Base-by-base conservation (phyloP, 2,113 vertebrate species). In the Eulemur rufifrons region DNA sequence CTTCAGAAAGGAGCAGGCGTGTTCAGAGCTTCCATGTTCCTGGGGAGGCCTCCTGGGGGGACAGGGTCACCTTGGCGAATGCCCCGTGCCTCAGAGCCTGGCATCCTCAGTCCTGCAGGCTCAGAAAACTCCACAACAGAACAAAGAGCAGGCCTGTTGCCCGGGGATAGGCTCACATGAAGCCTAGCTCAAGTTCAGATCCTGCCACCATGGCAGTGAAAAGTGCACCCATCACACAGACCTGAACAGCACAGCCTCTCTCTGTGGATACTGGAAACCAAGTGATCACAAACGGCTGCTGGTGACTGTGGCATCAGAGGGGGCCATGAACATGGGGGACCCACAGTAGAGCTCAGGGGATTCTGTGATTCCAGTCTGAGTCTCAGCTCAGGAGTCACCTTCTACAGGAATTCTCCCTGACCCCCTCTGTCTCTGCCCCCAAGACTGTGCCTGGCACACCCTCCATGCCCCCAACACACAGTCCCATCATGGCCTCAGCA, bases 51-150 rank as follows among this genome's bases (percentile, higher is more conserved):
- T 63, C 92, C 47, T 13, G 54, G 34, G 71, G 13, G 4, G 6
- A 68, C 45, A 12, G 25, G 45, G 21, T 86, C 56, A 52, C 23
- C 27, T 15, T 47, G 80, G 39, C 14, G 2, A n/a, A 39, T 52
- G 64, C 84, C 59, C 14, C 37, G 45, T 27, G 52, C 14, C 29
- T 32, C 8, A 5, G 69, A 39, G 29, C 73, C 25, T 21, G 39
- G n/a, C 42, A 69, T 45, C 52, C 37, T 64, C 34, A 66, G 21
- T 6, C 52, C 82, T 37, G 0, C 2, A 78, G 39, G n/a, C 56
- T 94, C 47, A 74, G 52, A 76, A 91, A 83, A 52, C 59, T 76
- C n/a, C 50, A 91, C 14, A 10, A 63, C 29, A 54, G 42, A 78
- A 69, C 25, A 69, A 76, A 95, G 80, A 78, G 50, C 8, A 50